Percentiles rank a stretch among this genome's conserved stretches.
phyloP scores from a whole-genome alignment of 2,113 vertebrate genomes.

The Nansenia antarctica region DNA sequence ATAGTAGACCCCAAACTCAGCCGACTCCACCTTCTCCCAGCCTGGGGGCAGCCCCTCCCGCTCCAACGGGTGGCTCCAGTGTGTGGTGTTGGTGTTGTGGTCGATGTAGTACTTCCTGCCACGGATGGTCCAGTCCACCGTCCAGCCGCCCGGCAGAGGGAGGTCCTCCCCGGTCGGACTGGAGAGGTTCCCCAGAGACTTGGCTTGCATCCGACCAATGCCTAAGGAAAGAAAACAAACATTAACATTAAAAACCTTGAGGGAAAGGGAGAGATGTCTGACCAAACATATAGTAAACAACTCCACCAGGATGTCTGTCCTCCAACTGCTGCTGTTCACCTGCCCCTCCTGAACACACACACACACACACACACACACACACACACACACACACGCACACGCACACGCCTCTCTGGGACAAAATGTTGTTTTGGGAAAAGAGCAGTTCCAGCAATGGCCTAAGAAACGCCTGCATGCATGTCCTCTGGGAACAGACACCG shows the following conservation, averaged over 20 bases:
- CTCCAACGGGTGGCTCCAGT: slow-evolving; percentile 98
- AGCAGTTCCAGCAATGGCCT: background rate
- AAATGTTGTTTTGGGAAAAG: background rate
- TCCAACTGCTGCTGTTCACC: too few relatives aligned
- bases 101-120: slow-evolving; percentile 98
- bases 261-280: slow-evolving; percentile 23
- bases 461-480: slow-evolving; percentile 14
- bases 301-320: too few relatives aligned
- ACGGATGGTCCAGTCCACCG: slow-evolving; percentile 96
- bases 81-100: slow-evolving; percentile 98
- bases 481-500: slow-evolving; percentile 46
- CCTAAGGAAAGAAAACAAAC: slow-evolving; percentile 70
- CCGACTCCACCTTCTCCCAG: slow-evolving; percentile 95
- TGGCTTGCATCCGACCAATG: slow-evolving; percentile 93
- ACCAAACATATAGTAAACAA: slow-evolving; percentile 25
- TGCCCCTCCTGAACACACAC: too few relatives aligned
- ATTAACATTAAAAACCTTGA: slow-evolving; percentile 12
- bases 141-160: slow-evolving; percentile 93
- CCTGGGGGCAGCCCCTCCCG: slow-evolving; percentile 94
- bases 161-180: slow-evolving; percentile 87
- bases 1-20: slow-evolving; percentile 94
- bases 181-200: slow-evolving; percentile 94
- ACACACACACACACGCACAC: too few relatives aligned
- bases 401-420: too few relatives aligned
- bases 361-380: too few relatives aligned